A percentile compares a stretch with the other conserved stretches of the same genome.
These are phyloP conservation scores for Lasioglossum malachurum DNA, from an alignment of 2,888 invertebrate genomes.

Conservation along the genomic window DNA sequence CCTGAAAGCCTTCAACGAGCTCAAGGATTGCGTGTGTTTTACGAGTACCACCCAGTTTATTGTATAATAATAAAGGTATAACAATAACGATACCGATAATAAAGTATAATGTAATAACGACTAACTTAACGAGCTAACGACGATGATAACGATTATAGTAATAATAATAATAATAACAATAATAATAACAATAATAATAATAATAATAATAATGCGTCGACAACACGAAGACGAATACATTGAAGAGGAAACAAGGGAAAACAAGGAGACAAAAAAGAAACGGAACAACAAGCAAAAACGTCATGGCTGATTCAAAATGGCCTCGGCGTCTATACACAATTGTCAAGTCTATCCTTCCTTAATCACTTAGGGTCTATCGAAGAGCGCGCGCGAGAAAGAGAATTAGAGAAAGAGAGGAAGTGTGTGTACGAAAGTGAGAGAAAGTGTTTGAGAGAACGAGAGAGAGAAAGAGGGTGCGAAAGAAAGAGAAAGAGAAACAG, in stretches of 20 bases:
- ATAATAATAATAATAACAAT: slow-evolving; percentile 48
- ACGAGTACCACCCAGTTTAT: slow-evolving; percentile 74
- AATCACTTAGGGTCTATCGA: slow-evolving; percentile 42
- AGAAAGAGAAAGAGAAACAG: too few species aligned
- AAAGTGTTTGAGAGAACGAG: not conserved
- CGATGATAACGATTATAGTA: slow-evolving; percentile 47
- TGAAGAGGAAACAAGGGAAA: not conserved
- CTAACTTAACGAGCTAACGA: slow-evolving; percentile 37
- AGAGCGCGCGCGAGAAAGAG: not conserved
- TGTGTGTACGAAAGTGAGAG: not conserved
- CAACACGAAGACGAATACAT: slow-evolving; percentile 27
- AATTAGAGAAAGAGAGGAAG: too few species aligned
- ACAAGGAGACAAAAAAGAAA: not conserved
- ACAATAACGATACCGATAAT: slow-evolving; percentile 42
- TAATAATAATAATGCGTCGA: slow-evolving; percentile 52
- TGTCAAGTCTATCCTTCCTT: slow-evolving; percentile 58
- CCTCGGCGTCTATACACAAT: slow-evolving; percentile 21
- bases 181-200: slow-evolving; percentile 42
- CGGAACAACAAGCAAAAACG: not conserved
- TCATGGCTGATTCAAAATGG: not conserved
- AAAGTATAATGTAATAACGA: slow-evolving; percentile 9
- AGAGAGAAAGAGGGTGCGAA: not conserved
- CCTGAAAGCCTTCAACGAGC: slow-evolving; percentile 80
- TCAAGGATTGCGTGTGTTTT: slow-evolving; percentile 80
- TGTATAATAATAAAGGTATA: slow-evolving; percentile 66